phyloP scores from a whole-genome alignment of 2,113 vertebrate genomes.

The Megalops atlanticus region DNA sequence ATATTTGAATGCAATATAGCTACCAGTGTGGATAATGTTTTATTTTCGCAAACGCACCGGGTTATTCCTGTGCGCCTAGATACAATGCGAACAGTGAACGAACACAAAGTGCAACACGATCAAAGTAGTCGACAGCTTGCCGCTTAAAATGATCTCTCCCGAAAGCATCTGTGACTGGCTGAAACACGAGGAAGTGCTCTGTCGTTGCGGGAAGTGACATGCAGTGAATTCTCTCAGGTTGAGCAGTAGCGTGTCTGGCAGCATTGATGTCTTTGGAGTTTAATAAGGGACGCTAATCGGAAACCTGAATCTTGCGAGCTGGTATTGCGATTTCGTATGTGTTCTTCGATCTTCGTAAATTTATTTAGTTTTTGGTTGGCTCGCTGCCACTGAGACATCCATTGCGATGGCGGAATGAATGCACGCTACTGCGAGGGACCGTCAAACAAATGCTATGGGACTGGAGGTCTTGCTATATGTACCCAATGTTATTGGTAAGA shows the following conservation, averaged over 20 bases:
- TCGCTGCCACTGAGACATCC: background rate
- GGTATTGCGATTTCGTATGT: background rate
- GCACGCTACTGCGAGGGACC: background rate
- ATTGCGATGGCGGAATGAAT: background rate
- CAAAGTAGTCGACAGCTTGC: no score
- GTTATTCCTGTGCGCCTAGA: no score
- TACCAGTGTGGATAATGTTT: no score
- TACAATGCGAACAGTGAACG: no score
- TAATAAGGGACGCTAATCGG: background rate
- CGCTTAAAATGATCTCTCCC: no score
- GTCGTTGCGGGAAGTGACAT: background rate
- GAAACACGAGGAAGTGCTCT: background rate
- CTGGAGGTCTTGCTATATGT: conserved; percentile 51
- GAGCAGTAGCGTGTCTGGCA: background rate
- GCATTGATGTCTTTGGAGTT: background rate
- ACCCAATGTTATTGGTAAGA: conserved; percentile 58
- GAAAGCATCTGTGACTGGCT: no score
- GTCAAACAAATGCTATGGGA: conserved; percentile 38
- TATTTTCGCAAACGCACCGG: no score
- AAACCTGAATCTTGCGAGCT: background rate
- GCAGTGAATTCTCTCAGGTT: background rate
- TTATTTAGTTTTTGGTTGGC: background rate
- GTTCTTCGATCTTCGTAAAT: background rate
- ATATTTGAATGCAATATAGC: no score
- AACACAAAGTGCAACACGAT: no score